Evolutionary conservation across 2,797 vertebrate genomes (phyloP).

Genomic region (Halcyon smyrnensis): DNA sequence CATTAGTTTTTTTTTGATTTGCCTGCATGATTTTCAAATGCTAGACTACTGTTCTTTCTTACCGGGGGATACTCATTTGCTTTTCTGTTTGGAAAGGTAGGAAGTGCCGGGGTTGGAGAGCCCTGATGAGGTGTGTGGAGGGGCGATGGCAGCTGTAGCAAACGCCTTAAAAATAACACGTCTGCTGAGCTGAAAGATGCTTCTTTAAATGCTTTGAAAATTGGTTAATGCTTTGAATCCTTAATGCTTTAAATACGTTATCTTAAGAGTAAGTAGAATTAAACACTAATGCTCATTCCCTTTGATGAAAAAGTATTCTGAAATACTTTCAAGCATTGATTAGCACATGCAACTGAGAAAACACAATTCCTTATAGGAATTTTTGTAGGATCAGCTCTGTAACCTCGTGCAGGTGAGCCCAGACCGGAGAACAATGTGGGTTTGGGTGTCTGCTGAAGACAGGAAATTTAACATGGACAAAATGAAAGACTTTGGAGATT

Average conservation of each 20-base stretch:
- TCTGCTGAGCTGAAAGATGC: background rate
- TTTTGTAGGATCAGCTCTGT: background rate
- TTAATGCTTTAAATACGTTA: background rate
- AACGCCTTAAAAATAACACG: background rate
- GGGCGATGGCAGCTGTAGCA: background rate
- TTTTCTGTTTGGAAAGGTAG: background rate
- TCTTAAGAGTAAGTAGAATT: background rate
- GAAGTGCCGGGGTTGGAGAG: background rate
- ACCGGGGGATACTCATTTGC: background rate
- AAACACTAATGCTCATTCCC: background rate
- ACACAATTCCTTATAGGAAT: background rate
- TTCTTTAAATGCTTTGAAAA: background rate
- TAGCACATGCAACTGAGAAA: background rate
- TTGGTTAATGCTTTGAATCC: background rate
- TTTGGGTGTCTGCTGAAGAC: background rate
- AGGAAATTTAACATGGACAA: background rate
- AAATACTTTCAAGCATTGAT: background rate
- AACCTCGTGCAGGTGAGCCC: background rate
- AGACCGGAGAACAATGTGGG: rapidly evolving
- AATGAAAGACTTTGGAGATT: background rate
- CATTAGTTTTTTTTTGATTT: background rate
- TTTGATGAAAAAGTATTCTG: background rate
- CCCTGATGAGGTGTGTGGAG: background rate
- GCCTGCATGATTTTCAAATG: background rate
- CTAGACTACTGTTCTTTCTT: background rate